Conservation (phyloP, 1,140 invertebrate genomes). For the silkworm (Bombyx mori) region ASM3026992v2 NC_085127.1:10211501-10212000, state of each 20-base stretch:
- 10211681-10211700: constrained; percentile 15
- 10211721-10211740: constrained; percentile 38
- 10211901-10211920: too few species aligned
- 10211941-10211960: constrained; percentile 34
- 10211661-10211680: constrained; percentile 9
- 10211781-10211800: constrained; percentile 38
- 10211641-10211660: constrained; percentile 14
- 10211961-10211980: constrained; percentile 6
- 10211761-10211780: constrained; percentile 30
- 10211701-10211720: constrained; percentile 15
- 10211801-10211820: constrained; percentile 32
- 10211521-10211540: too few species aligned
- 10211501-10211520: too few species aligned
- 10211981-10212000: too few species aligned
- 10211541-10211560: too few species aligned
- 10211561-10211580: constrained; percentile 8
- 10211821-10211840: constrained; percentile 41
- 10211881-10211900: too few species aligned
- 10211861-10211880: constrained; percentile 18
- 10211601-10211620: constrained; percentile 13
- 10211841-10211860: constrained; percentile 28
- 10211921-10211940: neutral
- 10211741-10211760: constrained; percentile 41
- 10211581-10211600: constrained; percentile 13
- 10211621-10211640: constrained; percentile 10